Conservation (phyloP, 2,888 invertebrate species). For the Callyntrura sp. region DNA sequence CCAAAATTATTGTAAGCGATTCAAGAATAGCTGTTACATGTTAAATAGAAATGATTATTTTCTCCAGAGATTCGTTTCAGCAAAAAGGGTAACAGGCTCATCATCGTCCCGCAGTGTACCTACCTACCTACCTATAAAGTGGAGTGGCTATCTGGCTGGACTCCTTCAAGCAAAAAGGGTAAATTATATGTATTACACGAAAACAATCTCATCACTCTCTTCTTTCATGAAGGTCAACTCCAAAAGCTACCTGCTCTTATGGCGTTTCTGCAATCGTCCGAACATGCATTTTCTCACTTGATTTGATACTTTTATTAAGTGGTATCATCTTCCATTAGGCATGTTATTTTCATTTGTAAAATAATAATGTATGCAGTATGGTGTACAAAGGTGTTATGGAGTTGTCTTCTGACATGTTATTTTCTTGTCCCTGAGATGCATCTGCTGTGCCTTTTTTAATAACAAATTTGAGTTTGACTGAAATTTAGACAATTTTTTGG, state of each 20-base stretch:
- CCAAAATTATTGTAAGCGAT: conserved; percentile 61
- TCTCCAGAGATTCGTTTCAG: conserved; percentile 35
- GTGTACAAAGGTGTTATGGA: not conserved
- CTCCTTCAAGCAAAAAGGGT: not conserved
- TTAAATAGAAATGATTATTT: conserved; percentile 69
- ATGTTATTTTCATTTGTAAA: not conserved
- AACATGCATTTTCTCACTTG: not conserved
- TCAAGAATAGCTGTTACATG: conserved; percentile 53
- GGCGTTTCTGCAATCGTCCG: not conserved
- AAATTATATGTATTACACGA: not conserved
- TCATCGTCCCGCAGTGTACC: not conserved
- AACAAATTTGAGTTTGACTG: not conserved
- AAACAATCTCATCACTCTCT: conserved; percentile 10
- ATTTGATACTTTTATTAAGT: too few species aligned
- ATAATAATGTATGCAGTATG: not conserved
- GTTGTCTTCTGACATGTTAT: not conserved
- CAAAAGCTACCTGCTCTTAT: conserved; percentile 10
- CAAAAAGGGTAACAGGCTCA: conserved; percentile 20
- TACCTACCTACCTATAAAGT: not conserved
- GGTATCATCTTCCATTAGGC: too few species aligned
- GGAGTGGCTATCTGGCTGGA: not conserved
- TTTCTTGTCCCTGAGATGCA: conserved; percentile 46
- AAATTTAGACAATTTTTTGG: conserved; percentile 18
- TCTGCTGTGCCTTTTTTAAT: not conserved
- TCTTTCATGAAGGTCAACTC: conserved; percentile 5